Conservation (phyloP, 2,797 vertebrate species). For the Acanthiza pusilla region DNA sequence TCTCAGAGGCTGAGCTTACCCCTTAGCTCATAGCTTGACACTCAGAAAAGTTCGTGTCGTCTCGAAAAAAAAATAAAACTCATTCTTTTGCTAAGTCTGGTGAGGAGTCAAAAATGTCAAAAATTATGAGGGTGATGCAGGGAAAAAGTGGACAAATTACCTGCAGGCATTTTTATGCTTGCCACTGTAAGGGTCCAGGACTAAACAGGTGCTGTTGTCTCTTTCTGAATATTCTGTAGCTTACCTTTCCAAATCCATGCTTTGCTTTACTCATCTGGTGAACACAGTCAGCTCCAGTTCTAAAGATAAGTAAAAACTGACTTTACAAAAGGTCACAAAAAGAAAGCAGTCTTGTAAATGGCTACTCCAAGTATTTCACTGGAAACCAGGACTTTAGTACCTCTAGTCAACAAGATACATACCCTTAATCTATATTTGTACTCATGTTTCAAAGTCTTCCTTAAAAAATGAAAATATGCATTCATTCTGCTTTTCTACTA, state of each 20-base stretch:
- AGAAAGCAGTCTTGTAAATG: neutral
- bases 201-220: neutral
- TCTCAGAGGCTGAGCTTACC: neutral
- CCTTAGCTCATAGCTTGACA: accelerated
- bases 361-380: neutral
- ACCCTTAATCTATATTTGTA: neutral
- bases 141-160: neutral
- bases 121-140: neutral
- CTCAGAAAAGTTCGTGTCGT: neutral
- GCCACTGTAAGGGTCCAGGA: neutral
- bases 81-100: neutral
- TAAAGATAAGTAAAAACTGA: neutral
- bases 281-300: neutral
- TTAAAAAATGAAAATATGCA: neutral
- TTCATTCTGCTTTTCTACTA: neutral
- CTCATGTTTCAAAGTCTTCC: neutral
- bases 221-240: neutral
- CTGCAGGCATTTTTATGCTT: neutral
- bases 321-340: neutral
- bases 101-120: neutral
- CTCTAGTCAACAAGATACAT: neutral
- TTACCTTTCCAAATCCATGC: neutral
- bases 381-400: neutral
- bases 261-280: neutral
- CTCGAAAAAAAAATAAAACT: neutral